Evolutionary conservation across 2,888 invertebrate species (phyloP).

Genomic region (Spisula solida): DNA sequence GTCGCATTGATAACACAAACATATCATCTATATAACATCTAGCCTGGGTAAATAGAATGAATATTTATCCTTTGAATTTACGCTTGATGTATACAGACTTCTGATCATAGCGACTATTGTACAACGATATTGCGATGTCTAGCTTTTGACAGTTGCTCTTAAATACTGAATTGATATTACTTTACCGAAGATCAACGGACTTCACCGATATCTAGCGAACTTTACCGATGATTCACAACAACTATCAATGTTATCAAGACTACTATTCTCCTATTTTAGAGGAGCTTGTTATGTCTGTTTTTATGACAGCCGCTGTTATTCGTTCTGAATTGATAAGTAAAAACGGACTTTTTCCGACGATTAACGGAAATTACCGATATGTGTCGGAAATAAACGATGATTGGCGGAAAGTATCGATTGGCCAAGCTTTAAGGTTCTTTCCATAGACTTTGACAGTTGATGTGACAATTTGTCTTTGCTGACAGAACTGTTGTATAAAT

Average conservation of each 20-base stretch:
- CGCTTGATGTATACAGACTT: not conserved
- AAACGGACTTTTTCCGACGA: not conserved
- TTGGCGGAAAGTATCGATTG: not conserved
- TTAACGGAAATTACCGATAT: not conserved
- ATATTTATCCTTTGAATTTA: slow-evolving; percentile 1
- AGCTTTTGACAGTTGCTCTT: not conserved
- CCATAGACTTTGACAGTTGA: not conserved
- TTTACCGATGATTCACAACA: not conserved
- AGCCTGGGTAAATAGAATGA: no score
- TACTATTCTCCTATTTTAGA: not conserved
- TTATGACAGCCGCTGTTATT: not conserved
- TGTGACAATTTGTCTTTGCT: not conserved
- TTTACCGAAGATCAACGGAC: not conserved
- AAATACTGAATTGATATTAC: not conserved
- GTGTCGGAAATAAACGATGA: not conserved
- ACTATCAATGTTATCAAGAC: not conserved
- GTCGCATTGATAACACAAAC: no score
- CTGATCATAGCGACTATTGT: not conserved
- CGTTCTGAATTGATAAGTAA: not conserved
- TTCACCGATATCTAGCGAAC: not conserved
- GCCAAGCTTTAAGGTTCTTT: not conserved
- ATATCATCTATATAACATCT: no score
- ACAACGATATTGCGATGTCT: not conserved
- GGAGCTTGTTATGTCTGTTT: not conserved
- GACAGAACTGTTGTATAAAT: not conserved